Evolutionary conservation across 2,113 vertebrate genomes (phyloP).

Genomic region (Mus musculus): DNA sequence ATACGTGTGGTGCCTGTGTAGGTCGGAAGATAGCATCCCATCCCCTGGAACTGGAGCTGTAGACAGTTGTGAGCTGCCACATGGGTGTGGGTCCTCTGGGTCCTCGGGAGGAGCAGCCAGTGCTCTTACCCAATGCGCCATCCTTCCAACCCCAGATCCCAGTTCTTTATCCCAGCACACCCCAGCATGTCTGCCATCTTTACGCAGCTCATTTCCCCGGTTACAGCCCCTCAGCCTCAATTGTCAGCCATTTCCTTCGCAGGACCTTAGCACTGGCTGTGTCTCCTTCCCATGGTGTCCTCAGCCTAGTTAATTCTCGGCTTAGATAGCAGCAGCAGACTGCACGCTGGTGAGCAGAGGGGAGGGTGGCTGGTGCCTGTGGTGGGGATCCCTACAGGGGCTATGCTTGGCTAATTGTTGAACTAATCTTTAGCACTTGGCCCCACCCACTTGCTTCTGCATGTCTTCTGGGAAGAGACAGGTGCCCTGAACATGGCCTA

Average conservation of each 20-base stretch:
- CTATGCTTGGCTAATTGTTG: not conserved
- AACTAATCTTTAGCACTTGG: not conserved
- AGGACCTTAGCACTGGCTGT: not conserved
- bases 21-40: not conserved
- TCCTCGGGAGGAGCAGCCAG: not conserved
- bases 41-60: not conserved
- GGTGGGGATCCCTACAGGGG: fast-evolving
- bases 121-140: not conserved
- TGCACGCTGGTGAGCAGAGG: not conserved
- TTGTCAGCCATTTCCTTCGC: not conserved
- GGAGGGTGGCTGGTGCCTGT: not conserved
- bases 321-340: not conserved
- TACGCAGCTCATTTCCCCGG: too few species aligned
- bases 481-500: not conserved
- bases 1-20: not conserved
- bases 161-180: fast-evolving
- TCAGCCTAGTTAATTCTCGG: not conserved
- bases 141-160: not conserved
- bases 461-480: not conserved
- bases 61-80: not conserved
- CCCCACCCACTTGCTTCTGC: not conserved
- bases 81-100: not conserved
- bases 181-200: not conserved
- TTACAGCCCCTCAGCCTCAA: fast-evolving
- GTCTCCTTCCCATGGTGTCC: not conserved